Evolutionary conservation across 1,140 invertebrate genomes (phyloP).

Genomic region (Trachymyrmex septentrionalis): DNA sequence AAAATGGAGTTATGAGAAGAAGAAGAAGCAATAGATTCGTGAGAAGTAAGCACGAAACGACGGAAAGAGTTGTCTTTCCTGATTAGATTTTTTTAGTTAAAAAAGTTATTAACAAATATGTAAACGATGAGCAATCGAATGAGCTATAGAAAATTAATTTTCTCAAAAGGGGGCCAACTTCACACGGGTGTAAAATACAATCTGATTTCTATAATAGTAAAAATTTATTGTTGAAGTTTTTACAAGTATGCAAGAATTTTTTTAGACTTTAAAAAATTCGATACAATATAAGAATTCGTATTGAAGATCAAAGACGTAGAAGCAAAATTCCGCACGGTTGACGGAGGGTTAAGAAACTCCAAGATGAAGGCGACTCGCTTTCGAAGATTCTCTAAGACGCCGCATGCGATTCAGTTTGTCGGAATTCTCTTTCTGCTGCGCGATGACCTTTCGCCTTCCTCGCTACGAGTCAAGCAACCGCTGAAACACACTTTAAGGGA

Average conservation of each 20-base stretch:
- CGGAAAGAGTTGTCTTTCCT: slow-evolving; percentile 32
- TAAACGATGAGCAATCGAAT: too few relatives aligned
- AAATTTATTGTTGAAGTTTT: too few relatives aligned
- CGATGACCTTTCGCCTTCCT: slow-evolving; percentile 13
- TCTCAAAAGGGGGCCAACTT: too few relatives aligned
- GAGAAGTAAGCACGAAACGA: slow-evolving; percentile 33
- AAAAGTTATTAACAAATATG: too few relatives aligned
- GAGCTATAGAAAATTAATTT: too few relatives aligned
- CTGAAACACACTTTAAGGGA: slow-evolving; percentile 35
- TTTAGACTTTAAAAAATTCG: too few relatives aligned
- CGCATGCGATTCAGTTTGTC: slow-evolving; percentile 8
- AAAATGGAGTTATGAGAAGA: not conserved
- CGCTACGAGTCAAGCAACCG: not conserved
- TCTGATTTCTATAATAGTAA: too few relatives aligned
- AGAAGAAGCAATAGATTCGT: slow-evolving; percentile 27
- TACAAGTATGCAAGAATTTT: too few relatives aligned
- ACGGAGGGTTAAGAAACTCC: not conserved
- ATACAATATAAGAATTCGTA: too few relatives aligned
- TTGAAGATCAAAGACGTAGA: too few relatives aligned
- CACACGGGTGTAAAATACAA: too few relatives aligned
- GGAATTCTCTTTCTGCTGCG: slow-evolving; percentile 39
- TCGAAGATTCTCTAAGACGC: slow-evolving; percentile 13
- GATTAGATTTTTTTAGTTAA: not conserved
- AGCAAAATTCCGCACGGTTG: too few relatives aligned
- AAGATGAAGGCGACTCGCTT: slow-evolving; percentile 31